Evolutionary conservation across 2,113 vertebrate genomes (phyloP).

Genomic region (Neolamprologus tretocephalus): DNA sequence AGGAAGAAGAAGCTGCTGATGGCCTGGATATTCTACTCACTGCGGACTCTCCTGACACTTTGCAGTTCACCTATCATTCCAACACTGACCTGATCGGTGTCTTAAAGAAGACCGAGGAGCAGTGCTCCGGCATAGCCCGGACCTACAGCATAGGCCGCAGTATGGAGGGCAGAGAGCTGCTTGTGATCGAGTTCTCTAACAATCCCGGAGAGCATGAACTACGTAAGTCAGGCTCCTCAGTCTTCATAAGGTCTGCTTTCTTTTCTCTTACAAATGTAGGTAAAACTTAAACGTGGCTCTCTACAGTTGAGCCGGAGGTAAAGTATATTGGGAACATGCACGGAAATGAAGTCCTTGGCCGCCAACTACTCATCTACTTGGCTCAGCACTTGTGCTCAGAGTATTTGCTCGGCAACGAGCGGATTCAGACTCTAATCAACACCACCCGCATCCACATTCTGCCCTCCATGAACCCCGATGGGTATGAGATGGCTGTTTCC

Average conservation of each 20-base stretch:
- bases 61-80: conserved; percentile 80
- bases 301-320: conserved; percentile 88
- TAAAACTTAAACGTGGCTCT: not conserved
- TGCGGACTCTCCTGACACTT: conserved; percentile 54
- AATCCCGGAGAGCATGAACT: conserved; percentile 86
- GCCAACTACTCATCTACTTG: conserved; percentile 85
- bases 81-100: conserved; percentile 78
- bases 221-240: conserved; percentile 71
- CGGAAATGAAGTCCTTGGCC: conserved; percentile 87
- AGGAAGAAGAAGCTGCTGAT: not conserved
- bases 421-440: conserved; percentile 84
- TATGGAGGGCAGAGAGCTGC: conserved; percentile 83
- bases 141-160: conserved; percentile 92
- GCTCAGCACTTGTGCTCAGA: conserved; percentile 88
- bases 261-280: not conserved
- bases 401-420: conserved; percentile 79
- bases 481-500: conserved; percentile 82
- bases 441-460: conserved; percentile 89
- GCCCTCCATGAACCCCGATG: conserved; percentile 94
- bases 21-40: conserved; percentile 2
- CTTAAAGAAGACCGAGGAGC: conserved; percentile 77
- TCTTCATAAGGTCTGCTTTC: not conserved
- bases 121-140: conserved; percentile 77
- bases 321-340: conserved; percentile 92
- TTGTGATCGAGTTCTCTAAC: conserved; percentile 89